Conservation (phyloP, 2,113 vertebrate species). For the Phyllopteryx taeniolatus region DNA sequence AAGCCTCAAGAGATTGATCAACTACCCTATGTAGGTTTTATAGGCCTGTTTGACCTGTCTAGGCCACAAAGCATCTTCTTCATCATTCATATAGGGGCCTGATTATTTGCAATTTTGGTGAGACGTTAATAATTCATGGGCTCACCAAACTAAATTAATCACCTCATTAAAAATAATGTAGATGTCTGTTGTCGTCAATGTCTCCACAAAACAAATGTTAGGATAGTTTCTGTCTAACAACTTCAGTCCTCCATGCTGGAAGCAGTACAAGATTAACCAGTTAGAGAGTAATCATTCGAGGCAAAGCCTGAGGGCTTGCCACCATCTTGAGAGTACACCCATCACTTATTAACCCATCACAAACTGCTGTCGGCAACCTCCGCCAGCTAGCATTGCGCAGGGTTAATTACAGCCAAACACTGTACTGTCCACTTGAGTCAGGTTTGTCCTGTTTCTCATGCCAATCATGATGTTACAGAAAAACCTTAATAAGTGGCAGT, state of each 20-base stretch:
- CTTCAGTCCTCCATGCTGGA: background rate
- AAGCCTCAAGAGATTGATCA: constrained; percentile 9
- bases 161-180: background rate
- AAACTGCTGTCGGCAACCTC: background rate
- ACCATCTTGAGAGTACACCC: background rate
- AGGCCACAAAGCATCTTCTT: background rate
- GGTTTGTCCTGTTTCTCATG: background rate
- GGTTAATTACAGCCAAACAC: background rate
- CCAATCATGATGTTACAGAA: background rate
- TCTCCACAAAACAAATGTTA: background rate
- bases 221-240: background rate
- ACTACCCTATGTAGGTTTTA: constrained; percentile 9
- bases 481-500: background rate
- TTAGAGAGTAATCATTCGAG: constrained; percentile 8
- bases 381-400: background rate
- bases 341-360: constrained; percentile 9
- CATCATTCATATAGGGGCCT: background rate
- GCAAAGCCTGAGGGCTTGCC: background rate
- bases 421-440: background rate
- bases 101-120: background rate
- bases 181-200: background rate
- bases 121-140: background rate
- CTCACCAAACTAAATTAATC: background rate
- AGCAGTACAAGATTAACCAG: constrained; percentile 11
- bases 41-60: constrained; percentile 5